Base-by-base conservation (phyloP, 2,888 invertebrate genomes). In the Tipula unca region DNA sequence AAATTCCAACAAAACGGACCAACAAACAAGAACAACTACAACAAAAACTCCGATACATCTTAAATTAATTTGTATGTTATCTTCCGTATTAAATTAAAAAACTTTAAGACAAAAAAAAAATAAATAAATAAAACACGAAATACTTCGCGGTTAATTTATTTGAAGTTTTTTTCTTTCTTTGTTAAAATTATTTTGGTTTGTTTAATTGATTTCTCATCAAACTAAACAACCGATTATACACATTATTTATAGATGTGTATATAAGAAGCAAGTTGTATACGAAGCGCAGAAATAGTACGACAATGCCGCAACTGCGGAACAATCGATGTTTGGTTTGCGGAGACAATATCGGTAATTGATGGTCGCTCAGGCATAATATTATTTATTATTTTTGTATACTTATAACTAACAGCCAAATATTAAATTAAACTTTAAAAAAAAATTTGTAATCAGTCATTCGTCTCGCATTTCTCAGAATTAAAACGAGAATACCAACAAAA, bases 151-250 rank as follows among this genome's bases (percentile, higher is more conserved):
- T 32, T 32, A 32, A 83, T 32, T 83, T 83, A 32, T 83, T 83
- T 83, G 83, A 83, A 32, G 83, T 83, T 83, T 29, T 32, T 48
- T 17, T n/a, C 3, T 20, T 69, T 69, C 25, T 20, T 69, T 25
- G 8, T 69, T 10, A 8, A 69, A 69, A 1, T 25, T 69, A 25
- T 25, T 69, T 69, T 69, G 25, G 25, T 6, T 69, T 29, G 32
- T 83, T 83, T 83, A 83, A 83, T 83, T 83, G 83, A 83, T 83
- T 83, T 83, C 83, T 83, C 83, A 83, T 83, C 83, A 83, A 83
- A 83, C 20, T 69, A 20, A 25, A 69, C 25, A 54, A 17, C 48
- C 3, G 35, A 35, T n/a, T n/a, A n/a, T 6, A 35, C 35, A 42
- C 48, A 3, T 17, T 48, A 17, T 48, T 6, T 13, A 39, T 39